Evolutionary conservation across 2,888 invertebrate species (phyloP).

Genomic region (Drosophila paranaensis): DNA sequence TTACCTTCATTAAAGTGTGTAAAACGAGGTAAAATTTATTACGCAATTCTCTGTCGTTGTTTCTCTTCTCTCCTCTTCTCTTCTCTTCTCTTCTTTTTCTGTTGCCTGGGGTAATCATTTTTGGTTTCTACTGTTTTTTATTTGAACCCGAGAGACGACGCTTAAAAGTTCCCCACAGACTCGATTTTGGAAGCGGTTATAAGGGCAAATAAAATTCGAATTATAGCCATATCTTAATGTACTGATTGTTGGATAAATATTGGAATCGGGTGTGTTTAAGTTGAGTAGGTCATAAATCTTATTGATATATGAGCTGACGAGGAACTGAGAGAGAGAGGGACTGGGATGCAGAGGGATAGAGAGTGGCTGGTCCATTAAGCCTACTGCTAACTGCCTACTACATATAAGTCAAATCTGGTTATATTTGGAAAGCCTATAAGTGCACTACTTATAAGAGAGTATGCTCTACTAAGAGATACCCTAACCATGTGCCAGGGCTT

Average conservation of each 20-base stretch:
- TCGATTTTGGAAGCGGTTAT: constrained; percentile 7
- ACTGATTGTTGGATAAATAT: constrained; percentile 12
- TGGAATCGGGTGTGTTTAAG: constrained; percentile 31
- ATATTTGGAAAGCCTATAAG: too few relatives aligned
- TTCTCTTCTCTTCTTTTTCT: not conserved
- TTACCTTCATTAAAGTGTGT: constrained; percentile 43
- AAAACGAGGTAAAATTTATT: constrained; percentile 55
- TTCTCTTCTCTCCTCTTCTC: not conserved
- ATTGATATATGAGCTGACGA: constrained; percentile 4
- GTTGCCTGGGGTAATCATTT: constrained; percentile 17
- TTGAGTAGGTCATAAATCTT: constrained; percentile 34
- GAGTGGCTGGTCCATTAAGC: not conserved
- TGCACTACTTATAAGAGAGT: not conserved
- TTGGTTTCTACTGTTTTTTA: constrained; percentile 17
- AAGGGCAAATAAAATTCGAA: constrained; percentile 19
- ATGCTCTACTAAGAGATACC: not conserved
- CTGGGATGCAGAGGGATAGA: too few relatives aligned
- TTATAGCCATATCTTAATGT: constrained; percentile 5
- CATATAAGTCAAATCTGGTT: not conserved
- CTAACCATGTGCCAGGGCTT: not conserved
- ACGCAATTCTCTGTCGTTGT: constrained; percentile 53
- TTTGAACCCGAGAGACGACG: constrained; percentile 18
- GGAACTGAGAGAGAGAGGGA: too few relatives aligned
- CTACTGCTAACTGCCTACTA: too few relatives aligned
- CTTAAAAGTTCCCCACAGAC: not conserved